phyloP scores from a whole-genome alignment of 2,797 vertebrate species.

The Heteromormyrus szaboi region DNA sequence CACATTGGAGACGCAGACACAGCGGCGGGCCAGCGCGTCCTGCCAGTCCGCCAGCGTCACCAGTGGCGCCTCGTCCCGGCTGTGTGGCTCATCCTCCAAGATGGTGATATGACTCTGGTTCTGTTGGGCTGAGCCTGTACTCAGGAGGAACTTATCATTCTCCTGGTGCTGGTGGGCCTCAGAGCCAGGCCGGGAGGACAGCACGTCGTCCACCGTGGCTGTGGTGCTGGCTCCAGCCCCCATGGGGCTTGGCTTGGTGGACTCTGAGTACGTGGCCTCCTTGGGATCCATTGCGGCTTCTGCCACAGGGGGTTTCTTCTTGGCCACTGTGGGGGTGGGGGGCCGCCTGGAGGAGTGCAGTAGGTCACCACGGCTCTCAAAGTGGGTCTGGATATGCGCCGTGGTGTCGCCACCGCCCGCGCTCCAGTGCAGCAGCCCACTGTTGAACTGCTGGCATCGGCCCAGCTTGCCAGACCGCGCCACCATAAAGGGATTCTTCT shows the following conservation, averaged over 20 bases:
- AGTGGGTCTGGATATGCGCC: conserved; percentile 97
- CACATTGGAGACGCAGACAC: conserved; percentile 94
- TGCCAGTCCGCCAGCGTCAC: conserved; percentile 92
- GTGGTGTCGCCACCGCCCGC: conserved; percentile 95
- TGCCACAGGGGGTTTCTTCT: conserved; percentile 43
- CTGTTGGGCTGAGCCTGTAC: conserved; percentile 70
- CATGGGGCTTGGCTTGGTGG: conserved; percentile 21
- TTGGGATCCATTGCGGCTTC: conserved; percentile 29
- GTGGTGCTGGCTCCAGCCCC: conserved; percentile 59
- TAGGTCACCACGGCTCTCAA: conserved; percentile 79
- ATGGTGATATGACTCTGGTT: conserved; percentile 81
- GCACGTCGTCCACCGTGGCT: conserved; percentile 82
- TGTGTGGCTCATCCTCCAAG: conserved; percentile 92
- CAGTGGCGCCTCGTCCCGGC: conserved; percentile 92
- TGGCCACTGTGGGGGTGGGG: conserved; percentile 39
- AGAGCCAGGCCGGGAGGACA: conserved; percentile 77
- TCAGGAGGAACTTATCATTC: conserved; percentile 76
- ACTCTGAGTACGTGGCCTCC: conserved; percentile 37
- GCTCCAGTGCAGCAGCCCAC: conserved; percentile 92
- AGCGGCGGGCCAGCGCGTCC: conserved; percentile 88
- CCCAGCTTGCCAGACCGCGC: conserved; percentile 80
- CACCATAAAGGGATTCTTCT: conserved; percentile 83
- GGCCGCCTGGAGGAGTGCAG: conserved; percentile 64
- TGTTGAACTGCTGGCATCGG: conserved; percentile 87
- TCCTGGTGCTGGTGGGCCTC: conserved; percentile 64